A percentile compares a stretch with the other conserved stretches of the same genome.
Evolutionary conservation across 2,888 invertebrate species (phyloP).

Genomic region (Drosophila neonasuta): DNA sequence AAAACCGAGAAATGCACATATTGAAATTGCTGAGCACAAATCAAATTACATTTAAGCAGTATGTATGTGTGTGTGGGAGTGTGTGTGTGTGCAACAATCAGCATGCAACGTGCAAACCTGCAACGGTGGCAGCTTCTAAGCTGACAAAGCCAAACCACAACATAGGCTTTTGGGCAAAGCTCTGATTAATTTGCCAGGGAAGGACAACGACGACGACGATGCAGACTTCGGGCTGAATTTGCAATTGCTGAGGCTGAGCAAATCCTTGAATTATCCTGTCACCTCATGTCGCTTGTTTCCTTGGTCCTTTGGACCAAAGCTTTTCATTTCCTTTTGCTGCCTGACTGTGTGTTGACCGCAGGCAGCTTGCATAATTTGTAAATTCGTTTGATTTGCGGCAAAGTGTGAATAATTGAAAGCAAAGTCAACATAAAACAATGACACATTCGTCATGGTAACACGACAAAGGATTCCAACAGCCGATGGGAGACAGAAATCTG

Average conservation of each 20-base stretch:
- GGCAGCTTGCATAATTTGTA: slow-evolving; percentile 41
- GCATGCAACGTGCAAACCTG: slow-evolving; percentile 11
- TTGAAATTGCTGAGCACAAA: slow-evolving; percentile 29
- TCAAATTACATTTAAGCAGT: slow-evolving; percentile 19
- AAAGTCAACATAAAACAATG: slow-evolving; percentile 15
- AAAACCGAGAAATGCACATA: slow-evolving; percentile 36
- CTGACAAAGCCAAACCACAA: slow-evolving; percentile 37
- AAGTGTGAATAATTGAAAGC: slow-evolving; percentile 46
- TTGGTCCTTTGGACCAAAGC: neutral
- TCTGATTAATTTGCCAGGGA: slow-evolving; percentile 43
- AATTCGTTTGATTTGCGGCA: slow-evolving; percentile 48
- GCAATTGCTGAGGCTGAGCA: neutral
- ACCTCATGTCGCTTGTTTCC: neutral
- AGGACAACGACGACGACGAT: neutral
- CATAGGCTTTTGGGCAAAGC: slow-evolving; percentile 32
- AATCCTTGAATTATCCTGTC: slow-evolving; percentile 11
- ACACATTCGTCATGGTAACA: slow-evolving; percentile 4
- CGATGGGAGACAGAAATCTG: neutral
- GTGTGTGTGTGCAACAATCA: neutral
- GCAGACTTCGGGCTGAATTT: neutral
- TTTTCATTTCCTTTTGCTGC: neutral
- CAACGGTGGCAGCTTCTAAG: slow-evolving; percentile 12
- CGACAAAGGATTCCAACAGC: neutral
- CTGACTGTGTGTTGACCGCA: slow-evolving; percentile 8
- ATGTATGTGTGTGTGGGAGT: neutral